Evolutionary conservation across 2,113 vertebrate species (phyloP), one percentile per base, ranked within the genome.

Genomic region (Eptatretus burgeri): DNA sequence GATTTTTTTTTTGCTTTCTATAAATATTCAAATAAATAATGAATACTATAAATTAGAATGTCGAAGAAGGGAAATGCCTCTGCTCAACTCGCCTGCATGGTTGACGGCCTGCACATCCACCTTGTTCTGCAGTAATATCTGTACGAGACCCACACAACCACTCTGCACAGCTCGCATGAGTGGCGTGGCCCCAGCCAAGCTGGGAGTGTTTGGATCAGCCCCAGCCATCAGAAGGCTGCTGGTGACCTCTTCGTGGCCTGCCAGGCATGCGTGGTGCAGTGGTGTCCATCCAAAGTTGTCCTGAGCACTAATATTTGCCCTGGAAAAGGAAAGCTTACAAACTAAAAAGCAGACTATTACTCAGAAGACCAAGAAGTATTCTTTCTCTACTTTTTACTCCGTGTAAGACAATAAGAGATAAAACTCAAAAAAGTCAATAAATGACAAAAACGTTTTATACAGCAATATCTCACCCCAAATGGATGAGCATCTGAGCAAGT

Each of bases 261-360:
- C 77, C 1, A 82, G 78, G 67, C 83, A 85, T 0, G 89, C 89
- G 0, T 89, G 84, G 65, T 98, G 91, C n/a, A 98, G 80, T 1
- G 91, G 78, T 7, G 82, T 93, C 91, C 89, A 98, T 67, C 75
- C 64, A 72, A 91, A 88, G 75, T 89, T 86, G 70, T 94, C 91
- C 14, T 71, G 71, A 11, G 72, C 65, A 0, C 82, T 81, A 51
- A 85, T 77, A 1, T 78, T 71, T 2, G 85, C 85, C 71, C 85
- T 93, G 65, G 14, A 64, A 64, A 63, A 63, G 52, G 66, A 50
- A 13, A 67, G 4, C 3, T 41, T 7, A 41, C 27, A 41, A 41
- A 41, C 27, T 41, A 7, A 60, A 60, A 60, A n/a, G 53, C 53
- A 60, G 18, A 5, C 5, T 1, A 9, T n/a, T 2, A 49, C 14